Percentiles rank a stretch among this genome's conserved stretches.
Evolutionary conservation across 35 echinoderm and acorn worm genomes (phyloP).

Genomic region (Lytechinus variegatus): DNA sequence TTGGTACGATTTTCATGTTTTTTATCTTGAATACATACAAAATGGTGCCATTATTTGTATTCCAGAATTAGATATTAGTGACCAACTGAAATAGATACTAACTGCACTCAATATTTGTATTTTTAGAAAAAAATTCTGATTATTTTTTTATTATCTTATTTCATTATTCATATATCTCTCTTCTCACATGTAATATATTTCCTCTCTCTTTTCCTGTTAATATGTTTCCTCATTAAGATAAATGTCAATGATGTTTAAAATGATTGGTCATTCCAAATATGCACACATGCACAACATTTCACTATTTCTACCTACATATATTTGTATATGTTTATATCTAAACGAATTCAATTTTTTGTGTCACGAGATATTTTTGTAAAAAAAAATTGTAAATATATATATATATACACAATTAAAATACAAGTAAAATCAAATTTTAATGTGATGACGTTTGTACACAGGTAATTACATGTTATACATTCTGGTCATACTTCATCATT

Average conservation of each 20-base stretch:
- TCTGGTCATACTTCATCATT: no score
- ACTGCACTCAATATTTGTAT: not conserved
- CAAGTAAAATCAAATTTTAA: not conserved
- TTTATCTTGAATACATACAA: not conserved
- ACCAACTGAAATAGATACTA: not conserved
- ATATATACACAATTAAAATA: no score
- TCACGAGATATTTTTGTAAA: not conserved
- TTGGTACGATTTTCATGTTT: not conserved
- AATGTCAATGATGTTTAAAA: no score
- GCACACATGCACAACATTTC: not conserved
- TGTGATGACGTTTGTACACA: not conserved
- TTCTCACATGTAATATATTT: not conserved
- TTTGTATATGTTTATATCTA: not conserved
- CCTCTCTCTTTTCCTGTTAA: not conserved
- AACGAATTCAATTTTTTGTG: not conserved
- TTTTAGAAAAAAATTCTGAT: not conserved
- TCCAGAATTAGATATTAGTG: not conserved
- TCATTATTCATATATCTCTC: no score
- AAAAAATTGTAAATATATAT: not conserved
- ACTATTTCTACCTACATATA: not conserved
- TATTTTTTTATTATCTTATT: not conserved
- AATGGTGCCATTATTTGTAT: not conserved
- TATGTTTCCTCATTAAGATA: not conserved
- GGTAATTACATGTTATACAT: not conserved
- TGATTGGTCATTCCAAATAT: not conserved